These are phyloP conservation scores for Lacerta bilineata DNA, from an alignment of 2,797 vertebrate species.

Conservation along the genomic window DNA sequence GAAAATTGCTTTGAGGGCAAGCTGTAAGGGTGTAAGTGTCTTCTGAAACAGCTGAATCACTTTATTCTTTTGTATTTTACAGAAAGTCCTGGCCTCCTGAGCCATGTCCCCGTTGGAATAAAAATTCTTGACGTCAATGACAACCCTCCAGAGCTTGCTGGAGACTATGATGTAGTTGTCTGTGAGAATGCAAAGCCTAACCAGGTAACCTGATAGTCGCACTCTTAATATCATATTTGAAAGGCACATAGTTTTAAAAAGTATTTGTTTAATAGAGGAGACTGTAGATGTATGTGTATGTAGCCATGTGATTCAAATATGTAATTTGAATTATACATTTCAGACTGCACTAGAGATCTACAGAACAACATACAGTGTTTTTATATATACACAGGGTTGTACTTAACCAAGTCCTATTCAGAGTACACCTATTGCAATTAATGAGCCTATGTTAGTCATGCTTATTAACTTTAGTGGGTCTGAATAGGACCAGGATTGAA, in stretches of 20 bases:
- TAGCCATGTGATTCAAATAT: too few relatives aligned
- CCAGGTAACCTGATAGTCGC: slow-evolving; percentile 85
- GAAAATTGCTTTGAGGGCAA: not conserved
- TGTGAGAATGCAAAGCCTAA: slow-evolving; percentile 94
- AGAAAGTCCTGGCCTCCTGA: slow-evolving; percentile 92
- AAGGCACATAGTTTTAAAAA: not conserved
- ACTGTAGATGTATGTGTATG: not conserved
- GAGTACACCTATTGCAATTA: too few relatives aligned
- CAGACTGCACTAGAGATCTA: too few relatives aligned
- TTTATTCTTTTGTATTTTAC: slow-evolving; percentile 69
- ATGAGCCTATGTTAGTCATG: too few relatives aligned
- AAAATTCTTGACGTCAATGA: slow-evolving; percentile 97
- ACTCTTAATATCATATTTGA: not conserved
- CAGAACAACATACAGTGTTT: too few relatives aligned
- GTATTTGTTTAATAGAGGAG: not conserved
- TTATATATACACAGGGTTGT: too few relatives aligned
- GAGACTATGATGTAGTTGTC: slow-evolving; percentile 91
- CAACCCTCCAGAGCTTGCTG: slow-evolving; percentile 91
- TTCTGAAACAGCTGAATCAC: slow-evolving; percentile 53
- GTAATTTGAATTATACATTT: too few relatives aligned
- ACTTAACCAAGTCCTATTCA: too few relatives aligned
- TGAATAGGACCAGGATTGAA: too few relatives aligned
- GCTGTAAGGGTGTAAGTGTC: not conserved
- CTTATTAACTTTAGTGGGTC: too few relatives aligned
- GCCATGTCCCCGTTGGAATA: slow-evolving; percentile 89